Evolutionary conservation across 2,797 vertebrate genomes (phyloP), one percentile per base, ranked within the genome.

Genomic region (Catharus ustulatus): DNA sequence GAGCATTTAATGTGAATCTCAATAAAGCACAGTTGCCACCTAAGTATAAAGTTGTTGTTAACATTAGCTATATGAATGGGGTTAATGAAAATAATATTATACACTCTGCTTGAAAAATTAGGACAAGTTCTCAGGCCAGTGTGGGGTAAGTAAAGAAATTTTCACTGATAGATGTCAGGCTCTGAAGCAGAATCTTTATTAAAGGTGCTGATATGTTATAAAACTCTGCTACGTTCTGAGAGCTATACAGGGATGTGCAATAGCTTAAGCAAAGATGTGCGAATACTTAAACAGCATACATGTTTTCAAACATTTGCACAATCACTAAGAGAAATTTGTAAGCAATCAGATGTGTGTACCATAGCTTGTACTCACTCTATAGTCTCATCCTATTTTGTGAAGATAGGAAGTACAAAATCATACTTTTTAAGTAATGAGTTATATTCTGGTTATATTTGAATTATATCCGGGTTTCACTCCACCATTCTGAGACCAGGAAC

Each of bases 251-350:
- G 85, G 5, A 13, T 59, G 17, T 40, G 11, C 3, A 49, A 71
- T 17, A 63, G 11, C 45, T 43, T 13, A 51, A 32, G 10, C 22
- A 58, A 58, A 84, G 71, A 36, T 15, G 8, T 32, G 32, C 22
- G 58, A 67, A 45, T 38, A 15, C 29, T n/a, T 38, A 9, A 59
- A n/a, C 42, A 57, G 5, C 10, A 10, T 34, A 15, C 0, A 0
- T 59, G 26, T 64, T 80, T 88, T 80, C 61, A 86, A 91, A 1
- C 12, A 54, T 32, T 45, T 45, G 24, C 27, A 17, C 5, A 46
- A 51, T 40, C 62, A 64, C 21, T 11, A 52, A 32, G 20, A 29
- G 15, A 87, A 82, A 78, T 18, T 5, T 49, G 21, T 48, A 64
- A 55, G 18, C 22, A 51, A 48, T 59, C 15, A 11, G 4, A 38